Evolutionary conservation across 2,113 vertebrate genomes (phyloP).

Genomic region (Nipponia nippon): DNA sequence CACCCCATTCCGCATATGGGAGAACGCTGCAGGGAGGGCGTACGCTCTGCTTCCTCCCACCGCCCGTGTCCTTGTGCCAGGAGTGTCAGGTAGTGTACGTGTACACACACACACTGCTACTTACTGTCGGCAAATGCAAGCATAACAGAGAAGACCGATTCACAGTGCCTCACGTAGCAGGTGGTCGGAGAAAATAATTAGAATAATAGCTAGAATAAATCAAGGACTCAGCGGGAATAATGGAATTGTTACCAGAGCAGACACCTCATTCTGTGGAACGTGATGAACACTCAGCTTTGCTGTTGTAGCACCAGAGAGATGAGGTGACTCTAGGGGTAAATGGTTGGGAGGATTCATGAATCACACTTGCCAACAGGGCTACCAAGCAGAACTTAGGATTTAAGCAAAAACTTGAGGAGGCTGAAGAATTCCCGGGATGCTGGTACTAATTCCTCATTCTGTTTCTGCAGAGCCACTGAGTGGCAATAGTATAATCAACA

Average conservation of each 20-base stretch:
- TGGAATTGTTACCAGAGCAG: slow-evolving; percentile 33
- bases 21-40: not conserved
- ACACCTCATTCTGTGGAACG: slow-evolving; percentile 27
- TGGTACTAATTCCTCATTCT: not conserved
- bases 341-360: slow-evolving; percentile 5
- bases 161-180: not conserved
- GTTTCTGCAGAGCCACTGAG: not conserved
- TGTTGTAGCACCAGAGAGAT: not conserved
- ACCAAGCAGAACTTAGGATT: not conserved
- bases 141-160: not conserved
- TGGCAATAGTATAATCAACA: not conserved
- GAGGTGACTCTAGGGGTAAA: slow-evolving; percentile 19
- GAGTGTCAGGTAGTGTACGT: not conserved
- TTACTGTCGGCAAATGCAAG: not conserved
- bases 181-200: slow-evolving; percentile 55
- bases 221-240: slow-evolving; percentile 53
- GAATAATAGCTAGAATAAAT: slow-evolving; percentile 51
- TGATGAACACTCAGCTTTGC: not conserved
- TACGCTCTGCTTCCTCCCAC: not conserved
- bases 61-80: not conserved
- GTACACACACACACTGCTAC: not conserved
- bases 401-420: not conserved
- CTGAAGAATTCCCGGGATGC: not conserved
- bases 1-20: not conserved
- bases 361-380: not conserved